Percentiles rank a stretch among this genome's conserved stretches.
These are phyloP conservation scores for Bufo bufo DNA, from an alignment of 2,113 vertebrate genomes.

Conservation along the genomic window DNA sequence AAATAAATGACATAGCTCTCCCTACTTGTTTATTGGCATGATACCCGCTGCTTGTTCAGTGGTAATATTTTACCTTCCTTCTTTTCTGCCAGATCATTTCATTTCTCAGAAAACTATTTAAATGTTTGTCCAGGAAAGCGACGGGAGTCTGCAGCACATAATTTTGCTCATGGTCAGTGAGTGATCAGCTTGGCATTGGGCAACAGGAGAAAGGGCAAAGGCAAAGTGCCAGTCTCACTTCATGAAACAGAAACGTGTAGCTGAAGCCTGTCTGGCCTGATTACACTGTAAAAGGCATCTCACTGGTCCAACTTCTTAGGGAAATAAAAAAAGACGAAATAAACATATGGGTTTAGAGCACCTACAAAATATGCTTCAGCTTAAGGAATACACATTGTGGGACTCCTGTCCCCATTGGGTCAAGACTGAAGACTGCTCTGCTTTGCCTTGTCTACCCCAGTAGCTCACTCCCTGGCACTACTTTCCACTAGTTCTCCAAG, in stretches of 20 bases:
- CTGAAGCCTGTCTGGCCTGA: not conserved
- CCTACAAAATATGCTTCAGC: slow-evolving; percentile 14
- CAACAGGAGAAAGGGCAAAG: not conserved
- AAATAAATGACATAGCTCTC: slow-evolving; percentile 7
- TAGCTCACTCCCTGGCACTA: too few species aligned
- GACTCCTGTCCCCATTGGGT: too few species aligned
- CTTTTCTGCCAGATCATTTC: slow-evolving; percentile 25
- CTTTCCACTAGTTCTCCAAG: too few species aligned
- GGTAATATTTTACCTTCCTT: slow-evolving; percentile 35
- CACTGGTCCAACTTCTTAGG: not conserved
- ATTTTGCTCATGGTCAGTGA: slow-evolving; percentile 42
- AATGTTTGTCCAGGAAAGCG: slow-evolving; percentile 31
- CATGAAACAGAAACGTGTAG: slow-evolving; percentile 15
- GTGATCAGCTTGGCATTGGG: slow-evolving; percentile 9
- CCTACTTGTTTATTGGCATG: slow-evolving; percentile 3
- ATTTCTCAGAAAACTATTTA: slow-evolving; percentile 29
- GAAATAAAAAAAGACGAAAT: not conserved
- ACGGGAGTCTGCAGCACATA: slow-evolving; percentile 26
- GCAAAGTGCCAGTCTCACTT: not conserved
- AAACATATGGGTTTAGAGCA: slow-evolving; percentile 7
- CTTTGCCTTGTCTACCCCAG: too few species aligned
- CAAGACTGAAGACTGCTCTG: too few species aligned
- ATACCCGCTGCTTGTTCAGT: slow-evolving; percentile 3
- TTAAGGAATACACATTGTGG: not conserved
- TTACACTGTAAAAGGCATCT: slow-evolving; percentile 15